phyloP scores from a whole-genome alignment of 2,888 invertebrate species.

The Drosophila flavopinicola region DNA sequence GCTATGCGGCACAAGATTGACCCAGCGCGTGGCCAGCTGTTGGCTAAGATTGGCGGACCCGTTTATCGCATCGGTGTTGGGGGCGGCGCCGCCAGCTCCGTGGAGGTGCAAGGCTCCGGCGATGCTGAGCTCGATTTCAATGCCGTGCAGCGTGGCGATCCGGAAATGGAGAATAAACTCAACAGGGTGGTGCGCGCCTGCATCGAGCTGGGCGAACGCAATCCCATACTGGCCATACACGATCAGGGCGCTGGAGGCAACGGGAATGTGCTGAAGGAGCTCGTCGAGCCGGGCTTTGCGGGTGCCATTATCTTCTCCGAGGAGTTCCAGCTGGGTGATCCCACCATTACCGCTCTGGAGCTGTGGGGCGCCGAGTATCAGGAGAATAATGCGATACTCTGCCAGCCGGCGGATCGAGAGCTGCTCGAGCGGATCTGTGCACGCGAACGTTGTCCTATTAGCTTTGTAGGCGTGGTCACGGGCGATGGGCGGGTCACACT shows the following conservation, averaged over 20 bases:
- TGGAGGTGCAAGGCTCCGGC: constrained; percentile 96
- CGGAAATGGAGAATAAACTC: constrained; percentile 99
- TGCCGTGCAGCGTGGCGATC: constrained; percentile 96
- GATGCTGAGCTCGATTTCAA: constrained; percentile 95
- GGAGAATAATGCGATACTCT: constrained; percentile 96
- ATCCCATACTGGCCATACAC: constrained; percentile 97
- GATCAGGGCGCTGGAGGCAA: constrained; percentile 99
- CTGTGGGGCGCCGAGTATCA: constrained; percentile 99
- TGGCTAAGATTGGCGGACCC: constrained; percentile 98
- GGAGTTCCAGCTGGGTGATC: constrained; percentile 96
- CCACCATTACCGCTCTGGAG: constrained; percentile 96
- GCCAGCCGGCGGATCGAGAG: constrained; percentile 87
- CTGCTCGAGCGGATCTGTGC: constrained; percentile 90
- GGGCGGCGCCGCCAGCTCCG: constrained; percentile 98
- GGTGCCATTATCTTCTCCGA: constrained; percentile 96
- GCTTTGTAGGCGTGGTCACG: constrained; percentile 96
- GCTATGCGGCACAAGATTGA: constrained; percentile 91
- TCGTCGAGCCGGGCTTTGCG: constrained; percentile 92
- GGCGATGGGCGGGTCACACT: constrained; percentile 92
- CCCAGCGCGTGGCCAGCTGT: constrained; percentile 92
- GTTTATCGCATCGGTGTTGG: constrained; percentile 99
- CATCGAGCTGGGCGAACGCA: constrained; percentile 90
- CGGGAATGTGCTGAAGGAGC: constrained; percentile 98
- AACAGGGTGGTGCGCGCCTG: constrained; percentile 97
- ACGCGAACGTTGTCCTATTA: constrained; percentile 96